Percentiles rank a stretch among this genome's conserved stretches.
phyloP scores from a whole-genome alignment of 2,888 invertebrate genomes.

The Tenodera sinensis region DNA sequence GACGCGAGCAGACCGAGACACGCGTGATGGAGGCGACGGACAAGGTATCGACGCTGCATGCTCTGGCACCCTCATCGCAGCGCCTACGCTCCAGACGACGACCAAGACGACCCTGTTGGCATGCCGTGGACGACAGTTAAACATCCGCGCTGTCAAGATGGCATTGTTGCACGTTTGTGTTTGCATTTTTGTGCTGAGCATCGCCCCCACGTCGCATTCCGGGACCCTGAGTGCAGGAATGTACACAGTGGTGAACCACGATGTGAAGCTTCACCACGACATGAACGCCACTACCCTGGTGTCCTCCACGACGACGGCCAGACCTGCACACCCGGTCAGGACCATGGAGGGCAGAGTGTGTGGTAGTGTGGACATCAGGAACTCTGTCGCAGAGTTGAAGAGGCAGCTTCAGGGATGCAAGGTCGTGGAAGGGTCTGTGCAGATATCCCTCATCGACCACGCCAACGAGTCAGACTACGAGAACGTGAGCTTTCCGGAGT shows the following conservation, averaged over 20 bases:
- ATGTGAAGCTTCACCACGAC: background rate
- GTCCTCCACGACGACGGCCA: background rate
- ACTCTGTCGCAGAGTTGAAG: conserved; percentile 56
- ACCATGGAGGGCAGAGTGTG: conserved; percentile 46
- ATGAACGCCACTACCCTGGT: background rate
- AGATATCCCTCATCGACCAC: conserved; percentile 77
- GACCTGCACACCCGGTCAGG: background rate
- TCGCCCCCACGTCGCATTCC: background rate
- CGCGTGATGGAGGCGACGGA: background rate
- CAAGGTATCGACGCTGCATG: background rate
- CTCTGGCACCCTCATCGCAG: conserved; percentile 1
- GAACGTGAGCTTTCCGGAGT: conserved; percentile 73
- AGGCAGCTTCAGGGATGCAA: conserved; percentile 68
- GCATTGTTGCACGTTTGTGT: background rate
- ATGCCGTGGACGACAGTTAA: background rate
- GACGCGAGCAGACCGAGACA: background rate
- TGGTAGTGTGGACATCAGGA: conserved; percentile 67
- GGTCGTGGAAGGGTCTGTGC: conserved; percentile 88
- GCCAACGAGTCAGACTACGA: conserved; percentile 58
- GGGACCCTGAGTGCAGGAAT: background rate
- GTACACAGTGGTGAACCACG: background rate
- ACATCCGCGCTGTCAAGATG: background rate
- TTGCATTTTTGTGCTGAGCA: background rate
- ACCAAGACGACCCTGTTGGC: background rate
- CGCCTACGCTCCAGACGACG: background rate